Evolutionary conservation across 2,797 vertebrate species (phyloP), one percentile per base, ranked within the genome.

Genomic region (Podarcis siculus): DNA sequence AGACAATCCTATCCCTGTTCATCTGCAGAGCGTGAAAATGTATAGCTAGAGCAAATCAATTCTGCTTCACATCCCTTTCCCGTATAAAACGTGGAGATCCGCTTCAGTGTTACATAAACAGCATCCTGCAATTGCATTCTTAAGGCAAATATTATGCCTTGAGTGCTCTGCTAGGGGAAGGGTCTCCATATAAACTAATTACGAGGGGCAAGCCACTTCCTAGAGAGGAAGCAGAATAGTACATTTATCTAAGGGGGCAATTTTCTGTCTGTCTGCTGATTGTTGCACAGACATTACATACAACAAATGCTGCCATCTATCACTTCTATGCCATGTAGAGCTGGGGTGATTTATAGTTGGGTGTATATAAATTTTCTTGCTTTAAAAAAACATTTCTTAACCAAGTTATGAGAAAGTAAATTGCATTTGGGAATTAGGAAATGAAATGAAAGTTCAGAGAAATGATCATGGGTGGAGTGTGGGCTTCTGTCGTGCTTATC

Each of bases 1-100:
- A 64, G 66, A 90, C 86, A 87, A 87, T 90, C 82, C 39, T 80
- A 81, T 82, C 86, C 37, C 78, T 90, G 79, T 88, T 86, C 79
- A 78, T 82, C 76, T 58, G 8, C n/a, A 75, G 21, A 89, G 86
- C 61, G 0, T 72, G 64, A 58, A 85, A 77, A 78, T 88, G 55
- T 72, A 82, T 64, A 49, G 81, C 71, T 87, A 78, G 79, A 66
- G 72, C n/a, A 85, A 90, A 87, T 88, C 83, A 90, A 81, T 90
- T 86, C 25, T 19, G 25, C 45, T 88, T 76, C 3, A 79, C 69
- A 78, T 91, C 90, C 79, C 83, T 82, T 90, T 88, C 30, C 67
- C 35, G 30, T 79, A 19, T 4, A 81, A 69, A 71, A 85, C 15
- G 55, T 67, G 39, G 81, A 87, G 82, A 82, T 88, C 58, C n/a